Conservation (phyloP, 2,888 invertebrate species). For the Ennomos quercinarius region DNA sequence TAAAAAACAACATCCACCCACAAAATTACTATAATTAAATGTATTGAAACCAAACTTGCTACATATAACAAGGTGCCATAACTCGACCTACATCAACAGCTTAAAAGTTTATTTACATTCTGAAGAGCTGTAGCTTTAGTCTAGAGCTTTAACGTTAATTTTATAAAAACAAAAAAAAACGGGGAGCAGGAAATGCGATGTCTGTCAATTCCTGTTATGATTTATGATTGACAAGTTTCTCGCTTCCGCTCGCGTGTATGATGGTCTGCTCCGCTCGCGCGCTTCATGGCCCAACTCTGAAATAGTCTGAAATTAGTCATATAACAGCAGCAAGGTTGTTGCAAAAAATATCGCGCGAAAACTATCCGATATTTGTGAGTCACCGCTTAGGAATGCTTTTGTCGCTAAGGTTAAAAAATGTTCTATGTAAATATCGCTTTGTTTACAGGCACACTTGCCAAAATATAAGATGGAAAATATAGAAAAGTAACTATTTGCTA, state of each 20-base stretch:
- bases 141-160: too few species aligned
- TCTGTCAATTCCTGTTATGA: too few species aligned
- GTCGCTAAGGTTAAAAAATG: slow-evolving; percentile 35
- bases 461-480: slow-evolving; percentile 25
- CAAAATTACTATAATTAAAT: too few species aligned
- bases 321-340: slow-evolving; percentile 26
- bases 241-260: background rate
- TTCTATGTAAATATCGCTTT: slow-evolving; percentile 35
- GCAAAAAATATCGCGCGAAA: slow-evolving; percentile 36
- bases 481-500: slow-evolving; percentile 20
- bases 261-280: background rate
- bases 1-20: too few species aligned
- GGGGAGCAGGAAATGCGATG: too few species aligned
- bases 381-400: slow-evolving; percentile 34
- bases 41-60: too few species aligned
- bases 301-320: slow-evolving; percentile 34
- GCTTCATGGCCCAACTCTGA: slow-evolving; percentile 7
- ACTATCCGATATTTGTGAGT: slow-evolving; percentile 29
- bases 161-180: too few species aligned
- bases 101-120: too few species aligned
- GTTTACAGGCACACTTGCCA: slow-evolving; percentile 37
- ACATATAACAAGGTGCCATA: too few species aligned
- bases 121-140: too few species aligned
- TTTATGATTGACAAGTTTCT: background rate
- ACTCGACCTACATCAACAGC: too few species aligned